A percentile compares a stretch with the other conserved stretches of the same genome.
phyloP scores from a whole-genome alignment of 2,113 vertebrate genomes.

The Paracanthobrama guichenoti region DNA sequence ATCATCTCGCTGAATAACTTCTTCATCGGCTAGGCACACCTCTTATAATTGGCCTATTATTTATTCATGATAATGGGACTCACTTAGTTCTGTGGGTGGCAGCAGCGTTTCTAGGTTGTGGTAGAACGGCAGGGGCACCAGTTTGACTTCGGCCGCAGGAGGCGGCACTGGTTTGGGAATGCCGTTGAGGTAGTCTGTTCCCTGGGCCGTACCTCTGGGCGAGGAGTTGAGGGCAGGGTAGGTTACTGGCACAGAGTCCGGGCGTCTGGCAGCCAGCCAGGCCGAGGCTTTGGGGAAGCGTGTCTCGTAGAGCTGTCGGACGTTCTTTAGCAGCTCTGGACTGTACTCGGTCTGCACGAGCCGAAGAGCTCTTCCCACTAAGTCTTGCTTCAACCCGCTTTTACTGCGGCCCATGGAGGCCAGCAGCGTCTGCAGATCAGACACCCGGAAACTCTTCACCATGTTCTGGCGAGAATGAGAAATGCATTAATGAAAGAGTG shows the following conservation, averaged over 20 bases:
- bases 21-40: not conserved
- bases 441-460: constrained; percentile 99
- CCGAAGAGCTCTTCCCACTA: constrained; percentile 92
- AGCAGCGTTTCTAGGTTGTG: constrained; percentile 92
- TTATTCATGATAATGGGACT: constrained; percentile 54
- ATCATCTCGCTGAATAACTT: not conserved
- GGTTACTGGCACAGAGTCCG: constrained; percentile 79
- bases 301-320: constrained; percentile 95
- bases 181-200: constrained; percentile 94
- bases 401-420: constrained; percentile 98
- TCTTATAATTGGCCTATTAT: not conserved
- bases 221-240: constrained; percentile 76
- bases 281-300: constrained; percentile 87
- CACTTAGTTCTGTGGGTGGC: constrained; percentile 92
- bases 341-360: constrained; percentile 97
- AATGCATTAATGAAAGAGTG: not conserved
- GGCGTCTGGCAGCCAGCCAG: constrained; percentile 73
- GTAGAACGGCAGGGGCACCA: constrained; percentile 95
- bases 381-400: constrained; percentile 97
- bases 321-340: constrained; percentile 95
- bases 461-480: constrained; percentile 82
- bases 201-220: constrained; percentile 77
- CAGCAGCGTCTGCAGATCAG: constrained; percentile 97
- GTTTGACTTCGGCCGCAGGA: constrained; percentile 84
- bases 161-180: constrained; percentile 78